Percentiles rank a stretch among this genome's conserved stretches.
These are phyloP conservation scores for Drosophila serrata DNA, from an alignment of 1,140 invertebrate genomes.

Conservation along the genomic window DNA sequence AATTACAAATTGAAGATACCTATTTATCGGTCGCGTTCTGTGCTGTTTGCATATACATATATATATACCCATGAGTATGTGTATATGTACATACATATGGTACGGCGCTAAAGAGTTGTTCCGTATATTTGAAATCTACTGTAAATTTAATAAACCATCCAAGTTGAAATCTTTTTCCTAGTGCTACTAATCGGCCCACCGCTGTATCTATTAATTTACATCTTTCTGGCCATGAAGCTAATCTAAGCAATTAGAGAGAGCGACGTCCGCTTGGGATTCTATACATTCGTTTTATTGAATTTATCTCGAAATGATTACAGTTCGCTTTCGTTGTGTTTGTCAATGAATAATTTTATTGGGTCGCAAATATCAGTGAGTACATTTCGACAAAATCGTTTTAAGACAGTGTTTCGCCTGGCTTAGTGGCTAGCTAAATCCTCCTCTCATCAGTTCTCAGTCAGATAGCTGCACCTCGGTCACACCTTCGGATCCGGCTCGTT, in stretches of 20 bases:
- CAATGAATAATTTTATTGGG: slow-evolving; percentile 76
- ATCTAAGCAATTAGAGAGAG: slow-evolving; percentile 45
- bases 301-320: slow-evolving; percentile 38
- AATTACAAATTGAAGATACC: not conserved
- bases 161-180: not conserved
- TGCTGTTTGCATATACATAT: not conserved
- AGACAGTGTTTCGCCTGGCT: slow-evolving; percentile 62
- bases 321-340: slow-evolving; percentile 31
- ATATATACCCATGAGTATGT: not conserved
- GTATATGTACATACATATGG: not conserved
- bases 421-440: slow-evolving; percentile 47
- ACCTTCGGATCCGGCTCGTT: slow-evolving; percentile 14
- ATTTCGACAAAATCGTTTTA: slow-evolving; percentile 70
- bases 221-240: slow-evolving; percentile 42
- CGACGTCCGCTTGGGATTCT: slow-evolving; percentile 9
- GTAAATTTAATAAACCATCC: not conserved
- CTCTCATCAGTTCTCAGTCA: slow-evolving; percentile 59
- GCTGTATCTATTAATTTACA: slow-evolving; percentile 35
- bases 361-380: slow-evolving; percentile 81
- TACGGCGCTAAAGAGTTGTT: slow-evolving; percentile 4
- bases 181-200: not conserved
- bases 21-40: not conserved
- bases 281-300: slow-evolving; percentile 28
- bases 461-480: slow-evolving; percentile 42
- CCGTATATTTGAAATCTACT: not conserved